Evolutionary conservation across 1,140 invertebrate genomes (phyloP).

Genomic region (Dendrolimus punctatus): DNA sequence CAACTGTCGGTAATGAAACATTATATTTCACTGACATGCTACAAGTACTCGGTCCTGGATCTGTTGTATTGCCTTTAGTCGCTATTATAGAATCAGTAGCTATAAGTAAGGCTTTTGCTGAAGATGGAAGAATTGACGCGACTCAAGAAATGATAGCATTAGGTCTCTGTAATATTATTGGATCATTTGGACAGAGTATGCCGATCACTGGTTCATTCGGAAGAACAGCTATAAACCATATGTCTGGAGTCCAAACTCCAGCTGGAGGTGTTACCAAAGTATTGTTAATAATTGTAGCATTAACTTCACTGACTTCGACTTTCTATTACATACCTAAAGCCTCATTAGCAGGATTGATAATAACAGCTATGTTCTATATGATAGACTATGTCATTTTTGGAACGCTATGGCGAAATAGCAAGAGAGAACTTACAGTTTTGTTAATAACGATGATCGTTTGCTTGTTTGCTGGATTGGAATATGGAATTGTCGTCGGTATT

Average conservation of each 20-base stretch:
- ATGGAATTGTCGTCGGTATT: constrained; percentile 51
- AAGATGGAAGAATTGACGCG: constrained; percentile 74
- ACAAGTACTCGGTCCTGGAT: constrained; percentile 74
- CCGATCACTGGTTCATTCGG: constrained; percentile 92
- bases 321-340: constrained; percentile 62
- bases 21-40: constrained; percentile 76
- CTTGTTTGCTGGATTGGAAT: constrained; percentile 47
- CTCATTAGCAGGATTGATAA: constrained; percentile 55
- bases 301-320: constrained; percentile 49
- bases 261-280: constrained; percentile 83
- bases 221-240: constrained; percentile 92
- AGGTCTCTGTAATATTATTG: constrained; percentile 86
- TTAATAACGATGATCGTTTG: constrained; percentile 35
- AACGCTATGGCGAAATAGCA: constrained; percentile 41
- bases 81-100: constrained; percentile 86
- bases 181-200: constrained; percentile 90
- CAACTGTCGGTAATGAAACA: constrained; percentile 64
- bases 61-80: constrained; percentile 82
- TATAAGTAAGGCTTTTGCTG: constrained; percentile 85
- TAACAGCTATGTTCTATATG: constrained; percentile 61
- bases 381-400: constrained; percentile 40
- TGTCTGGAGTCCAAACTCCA: constrained; percentile 90
- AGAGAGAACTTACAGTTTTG: constrained; percentile 40
- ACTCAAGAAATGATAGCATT: constrained; percentile 90
- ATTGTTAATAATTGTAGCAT: constrained; percentile 42